Base-by-base conservation (phyloP, 2,113 vertebrate genomes). In the Psilopsiagon aymara region DNA sequence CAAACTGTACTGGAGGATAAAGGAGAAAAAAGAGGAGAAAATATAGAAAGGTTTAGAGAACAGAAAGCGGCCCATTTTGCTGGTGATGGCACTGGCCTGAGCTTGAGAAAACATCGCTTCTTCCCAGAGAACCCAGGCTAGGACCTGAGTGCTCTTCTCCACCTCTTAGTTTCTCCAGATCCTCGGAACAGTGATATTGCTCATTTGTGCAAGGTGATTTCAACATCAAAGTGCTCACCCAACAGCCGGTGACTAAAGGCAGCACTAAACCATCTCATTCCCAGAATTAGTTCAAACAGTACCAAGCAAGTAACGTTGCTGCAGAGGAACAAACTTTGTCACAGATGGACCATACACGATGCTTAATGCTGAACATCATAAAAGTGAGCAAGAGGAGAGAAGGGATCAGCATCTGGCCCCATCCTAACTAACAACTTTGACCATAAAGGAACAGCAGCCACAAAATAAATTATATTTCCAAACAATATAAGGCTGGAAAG, bases 361-460 rank as follows among this genome's bases (percentile, higher is more conserved):
- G 44, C 21, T 41, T 37, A 60, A 46, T 0, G 5, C 46, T 59
- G 33, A 62, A 3, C 33, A 27, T 19, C 1, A 0, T n/a, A 16
- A n/a, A 37, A 19, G 31, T 4, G 33, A 88, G 46, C 0, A 1
- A 77, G 17, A 31, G 57, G 55, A 67, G 51, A 62, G 68, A 51
- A 27, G n/a, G 28, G 28, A 60, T 39, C 44, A 33, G 49, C 76
- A 29, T 28, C 41, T 3, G 4, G 46, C n/a, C n/a, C 68, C n/a
- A 43, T 20, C 39, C 23, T 29, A 12, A 83, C 37, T 29, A 69
- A 53, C 25, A 21, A 4, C 82, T 62, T 16, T 0, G 25, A 47
- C 15, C 37, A 53, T 73, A 59, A 6, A 62, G 64, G 46, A 24
- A 28, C 5, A 64, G 44, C 0, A 1, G 17, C 13, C 35, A 35